These are phyloP conservation scores for Carterocephalus palaemon DNA, from an alignment of 2,888 invertebrate genomes.

Conservation along the genomic window DNA sequence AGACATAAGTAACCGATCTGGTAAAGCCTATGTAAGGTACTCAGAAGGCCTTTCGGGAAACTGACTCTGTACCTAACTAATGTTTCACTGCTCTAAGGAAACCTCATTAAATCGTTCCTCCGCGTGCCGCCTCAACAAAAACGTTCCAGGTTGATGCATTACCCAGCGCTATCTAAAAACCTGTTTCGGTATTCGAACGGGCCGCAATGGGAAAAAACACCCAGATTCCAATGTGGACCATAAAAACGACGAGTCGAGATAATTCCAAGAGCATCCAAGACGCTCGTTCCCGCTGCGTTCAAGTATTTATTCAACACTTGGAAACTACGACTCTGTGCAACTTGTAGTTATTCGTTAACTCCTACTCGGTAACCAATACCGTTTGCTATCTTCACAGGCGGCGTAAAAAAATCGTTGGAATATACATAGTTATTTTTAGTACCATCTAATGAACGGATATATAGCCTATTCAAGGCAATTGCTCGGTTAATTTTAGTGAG, in stretches of 20 bases:
- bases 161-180: constrained; percentile 77
- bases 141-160: constrained; percentile 74
- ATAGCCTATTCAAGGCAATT: too few relatives aligned
- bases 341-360: too few relatives aligned
- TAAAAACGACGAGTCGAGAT: constrained; percentile 74
- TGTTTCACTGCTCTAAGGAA: too few relatives aligned
- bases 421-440: background rate
- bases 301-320: constrained; percentile 55
- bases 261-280: constrained; percentile 66
- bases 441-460: too few relatives aligned
- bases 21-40: too few relatives aligned
- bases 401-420: background rate
- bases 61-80: too few relatives aligned
- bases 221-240: constrained; percentile 76
- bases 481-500: too few relatives aligned
- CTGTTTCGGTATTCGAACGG: constrained; percentile 71
- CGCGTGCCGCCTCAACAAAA: constrained; percentile 72
- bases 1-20: too few relatives aligned
- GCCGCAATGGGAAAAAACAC: constrained; percentile 68
- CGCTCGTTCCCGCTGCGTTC: constrained; percentile 43
- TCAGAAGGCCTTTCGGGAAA: too few relatives aligned
- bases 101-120: constrained; percentile 66
- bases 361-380: background rate
- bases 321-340: constrained; percentile 51
- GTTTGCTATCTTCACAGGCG: constrained; percentile 1